Conservation (phyloP, 2,113 vertebrate species). For the Phycodurus eques region DNA sequence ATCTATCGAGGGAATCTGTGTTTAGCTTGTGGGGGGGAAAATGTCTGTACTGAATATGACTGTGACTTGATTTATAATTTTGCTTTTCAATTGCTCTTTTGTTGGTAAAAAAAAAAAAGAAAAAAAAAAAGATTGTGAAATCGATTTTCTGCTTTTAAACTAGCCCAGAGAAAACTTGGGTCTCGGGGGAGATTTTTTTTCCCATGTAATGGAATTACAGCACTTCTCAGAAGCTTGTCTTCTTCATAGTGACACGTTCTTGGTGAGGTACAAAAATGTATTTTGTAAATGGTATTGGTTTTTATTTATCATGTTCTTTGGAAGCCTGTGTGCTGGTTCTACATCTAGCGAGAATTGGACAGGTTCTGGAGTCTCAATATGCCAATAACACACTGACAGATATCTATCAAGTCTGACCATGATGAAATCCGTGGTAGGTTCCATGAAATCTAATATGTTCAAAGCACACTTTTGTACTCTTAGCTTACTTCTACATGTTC, state of each 20-base stretch:
- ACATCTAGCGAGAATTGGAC: conserved; percentile 11
- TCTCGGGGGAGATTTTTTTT: conserved; percentile 17
- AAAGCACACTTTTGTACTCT: conserved; percentile 31
- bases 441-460: conserved; percentile 20
- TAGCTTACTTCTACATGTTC: too few species aligned
- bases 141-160: conserved; percentile 47
- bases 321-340: conserved; percentile 17
- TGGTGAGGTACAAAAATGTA: background rate
- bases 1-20: background rate
- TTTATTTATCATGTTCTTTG: conserved; percentile 22
- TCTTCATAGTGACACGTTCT: conserved; percentile 14
- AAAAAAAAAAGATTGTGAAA: conserved; percentile 43
- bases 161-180: conserved; percentile 15
- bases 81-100: background rate
- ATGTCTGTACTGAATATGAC: background rate
- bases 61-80: background rate
- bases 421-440: background rate
- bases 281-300: conserved; percentile 25
- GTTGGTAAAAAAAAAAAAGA: conserved; percentile 22
- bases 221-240: conserved; percentile 2
- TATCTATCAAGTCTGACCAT: background rate
- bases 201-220: conserved; percentile 3
- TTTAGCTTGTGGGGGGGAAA: too few species aligned
- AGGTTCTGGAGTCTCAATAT: conserved; percentile 4
- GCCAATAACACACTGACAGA: conserved; percentile 5